phyloP scores from a whole-genome alignment of 2,797 vertebrate genomes.

The Pagetopsis macropterus region DNA sequence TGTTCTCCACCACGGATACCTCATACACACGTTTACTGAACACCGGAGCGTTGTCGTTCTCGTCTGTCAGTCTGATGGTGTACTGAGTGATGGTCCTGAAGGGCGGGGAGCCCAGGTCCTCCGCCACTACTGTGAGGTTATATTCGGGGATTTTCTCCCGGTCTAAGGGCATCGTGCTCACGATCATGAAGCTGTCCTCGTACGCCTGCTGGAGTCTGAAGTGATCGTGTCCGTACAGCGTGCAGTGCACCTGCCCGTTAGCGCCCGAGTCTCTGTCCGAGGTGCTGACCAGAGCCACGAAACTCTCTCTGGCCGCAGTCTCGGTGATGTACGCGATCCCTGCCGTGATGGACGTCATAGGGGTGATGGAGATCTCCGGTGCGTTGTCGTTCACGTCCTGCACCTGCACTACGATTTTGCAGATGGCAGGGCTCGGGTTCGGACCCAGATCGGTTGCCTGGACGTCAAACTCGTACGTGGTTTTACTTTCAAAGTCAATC shows the following conservation, averaged over 20 bases:
- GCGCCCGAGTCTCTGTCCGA: conserved; percentile 92
- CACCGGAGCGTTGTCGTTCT: conserved; percentile 92
- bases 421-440: conserved; percentile 87
- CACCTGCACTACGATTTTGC: conserved; percentile 92
- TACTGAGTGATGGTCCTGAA: conserved; percentile 91
- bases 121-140: conserved; percentile 93
- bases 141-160: conserved; percentile 91
- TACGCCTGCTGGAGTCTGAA: conserved; percentile 94
- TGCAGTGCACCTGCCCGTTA: conserved; percentile 93
- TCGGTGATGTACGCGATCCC: conserved; percentile 92
- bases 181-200: conserved; percentile 94
- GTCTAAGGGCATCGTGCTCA: conserved; percentile 88
- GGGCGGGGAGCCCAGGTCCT: conserved; percentile 91
- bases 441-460: conserved; percentile 89
- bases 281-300: conserved; percentile 95
- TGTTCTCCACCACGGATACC: conserved; percentile 91
- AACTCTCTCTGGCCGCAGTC: conserved; percentile 90
- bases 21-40: conserved; percentile 89
- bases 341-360: conserved; percentile 86
- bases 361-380: conserved; percentile 91
- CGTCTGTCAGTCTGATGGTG: conserved; percentile 90
- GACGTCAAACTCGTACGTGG: conserved; percentile 93
- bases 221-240: conserved; percentile 92
- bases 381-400: conserved; percentile 96
- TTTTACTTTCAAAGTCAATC: conserved; percentile 93